Base-by-base conservation (phyloP, 2,797 vertebrate genomes). In the Acrossocheilus wenchowensis region DNA sequence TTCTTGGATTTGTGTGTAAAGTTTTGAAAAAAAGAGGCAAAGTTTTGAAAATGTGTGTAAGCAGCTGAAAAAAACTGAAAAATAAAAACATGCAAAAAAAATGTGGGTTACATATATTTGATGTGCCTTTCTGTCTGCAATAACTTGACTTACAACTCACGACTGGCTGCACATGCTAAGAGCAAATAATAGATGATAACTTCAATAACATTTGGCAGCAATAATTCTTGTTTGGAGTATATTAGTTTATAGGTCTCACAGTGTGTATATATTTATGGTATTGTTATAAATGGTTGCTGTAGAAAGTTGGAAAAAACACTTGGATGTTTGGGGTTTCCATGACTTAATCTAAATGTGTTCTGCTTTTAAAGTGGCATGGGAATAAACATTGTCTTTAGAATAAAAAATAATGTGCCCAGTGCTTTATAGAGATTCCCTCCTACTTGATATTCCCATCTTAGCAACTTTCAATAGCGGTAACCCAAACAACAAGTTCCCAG, bases 381-480 rank as follows among this genome's bases (percentile, higher is more conserved):
- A 89, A 93, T 75, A 69, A 92, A 89, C 52, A 41, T 26, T 87
- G 41, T 72, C 91, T 90, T 90, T 60, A 78, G 50, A 85, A 87
- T 85, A 81, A 91, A 73, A 87, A 88, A 86, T 73, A 73, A 90
- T 88, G 57, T 81, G 69, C 85, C 81, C 64, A 91, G 74, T 90
- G 87, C 86, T 86, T 87, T 85, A 86, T 80, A 88, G 48, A 93
- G 90, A 93, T 93, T 92, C 90, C 91, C 91, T 93, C 92, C 91
- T 75, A 92, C 92, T 90, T 90, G 90, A 87, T 92, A 89, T 93
- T 94, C 91, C 94, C 88, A 91, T 93, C 93, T 93, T 91, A 94
- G 90, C 95, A 89, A 96, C 95, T 90, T 96, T 90, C 94, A 88
- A 78, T 78, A 86, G 92, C 87, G 89, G 91, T 73, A 89, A 88